Evolutionary conservation across 2,888 invertebrate genomes (phyloP).

Genomic region (Eristalis tenax): DNA sequence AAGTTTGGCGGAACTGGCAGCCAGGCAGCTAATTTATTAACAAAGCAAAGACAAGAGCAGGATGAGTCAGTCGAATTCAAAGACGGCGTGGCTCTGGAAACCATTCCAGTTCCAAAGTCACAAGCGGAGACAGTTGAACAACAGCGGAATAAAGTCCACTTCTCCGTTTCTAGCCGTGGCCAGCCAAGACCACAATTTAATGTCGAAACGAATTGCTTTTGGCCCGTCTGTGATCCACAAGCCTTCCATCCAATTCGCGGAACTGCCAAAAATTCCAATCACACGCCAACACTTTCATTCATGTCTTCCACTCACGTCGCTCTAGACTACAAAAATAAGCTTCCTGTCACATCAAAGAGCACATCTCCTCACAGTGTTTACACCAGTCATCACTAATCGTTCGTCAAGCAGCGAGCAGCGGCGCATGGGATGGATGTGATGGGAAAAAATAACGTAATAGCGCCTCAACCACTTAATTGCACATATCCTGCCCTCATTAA

Average conservation of each 20-base stretch:
- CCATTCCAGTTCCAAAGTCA: no score
- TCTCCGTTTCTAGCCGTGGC: no score
- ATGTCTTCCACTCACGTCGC: not conserved
- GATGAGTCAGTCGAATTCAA: no score
- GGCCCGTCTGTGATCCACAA: no score
- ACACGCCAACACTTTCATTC: not conserved
- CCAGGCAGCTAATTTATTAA: no score
- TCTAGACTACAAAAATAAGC: not conserved
- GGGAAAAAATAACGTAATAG: constrained; percentile 42
- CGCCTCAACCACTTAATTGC: constrained; percentile 40
- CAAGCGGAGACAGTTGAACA: no score
- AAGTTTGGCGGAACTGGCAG: no score
- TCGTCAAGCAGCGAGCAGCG: not conserved
- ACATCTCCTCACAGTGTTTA: not conserved
- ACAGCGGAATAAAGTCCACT: no score
- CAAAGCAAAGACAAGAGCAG: no score
- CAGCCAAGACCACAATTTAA: no score
- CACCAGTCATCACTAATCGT: not conserved
- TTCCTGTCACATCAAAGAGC: not conserved
- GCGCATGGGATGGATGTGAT: not conserved
- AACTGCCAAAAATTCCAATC: not conserved
- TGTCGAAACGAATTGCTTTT: not conserved
- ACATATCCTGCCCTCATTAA: constrained; percentile 19
- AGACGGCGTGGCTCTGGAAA: no score
- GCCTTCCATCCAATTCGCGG: not conserved